These are phyloP conservation scores for Bradypodion pumilum DNA, from an alignment of 2,797 vertebrate genomes.

Conservation along the genomic window DNA sequence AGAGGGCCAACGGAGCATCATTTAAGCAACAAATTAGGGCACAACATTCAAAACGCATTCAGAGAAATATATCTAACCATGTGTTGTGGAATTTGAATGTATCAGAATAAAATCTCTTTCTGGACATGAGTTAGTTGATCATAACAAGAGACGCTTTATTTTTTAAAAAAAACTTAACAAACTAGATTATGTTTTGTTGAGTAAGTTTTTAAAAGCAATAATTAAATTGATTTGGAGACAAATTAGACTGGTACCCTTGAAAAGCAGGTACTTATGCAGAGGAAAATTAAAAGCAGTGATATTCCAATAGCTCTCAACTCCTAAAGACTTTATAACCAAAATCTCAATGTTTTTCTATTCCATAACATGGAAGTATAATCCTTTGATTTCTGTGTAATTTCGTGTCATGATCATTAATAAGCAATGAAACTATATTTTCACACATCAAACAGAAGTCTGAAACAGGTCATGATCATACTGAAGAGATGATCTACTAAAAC, in stretches of 20 bases:
- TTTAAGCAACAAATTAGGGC: constrained; percentile 45
- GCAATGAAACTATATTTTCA: neutral
- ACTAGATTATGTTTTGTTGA: constrained; percentile 8
- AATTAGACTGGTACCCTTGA: neutral
- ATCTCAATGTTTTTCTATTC: neutral
- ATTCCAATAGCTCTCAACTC: no score
- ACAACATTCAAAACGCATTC: constrained; percentile 11
- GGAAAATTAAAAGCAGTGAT: neutral
- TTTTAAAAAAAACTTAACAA: constrained; percentile 10
- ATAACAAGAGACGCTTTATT: neutral
- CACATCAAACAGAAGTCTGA: neutral
- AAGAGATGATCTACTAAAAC: neutral
- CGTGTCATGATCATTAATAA: neutral
- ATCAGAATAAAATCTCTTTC: neutral
- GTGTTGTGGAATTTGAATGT: constrained; percentile 25
- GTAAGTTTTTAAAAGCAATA: constrained; percentile 3
- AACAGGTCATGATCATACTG: neutral
- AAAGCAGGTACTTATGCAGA: neutral
- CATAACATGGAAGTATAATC: neutral
- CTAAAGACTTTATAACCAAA: neutral
- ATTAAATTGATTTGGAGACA: neutral
- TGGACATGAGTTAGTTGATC: constrained; percentile 34
- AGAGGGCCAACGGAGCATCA: constrained; percentile 51
- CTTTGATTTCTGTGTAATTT: neutral
- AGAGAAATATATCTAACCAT: neutral